Conservation (phyloP, 2,113 vertebrate species). For the Benitochromis conjunctus region DNA sequence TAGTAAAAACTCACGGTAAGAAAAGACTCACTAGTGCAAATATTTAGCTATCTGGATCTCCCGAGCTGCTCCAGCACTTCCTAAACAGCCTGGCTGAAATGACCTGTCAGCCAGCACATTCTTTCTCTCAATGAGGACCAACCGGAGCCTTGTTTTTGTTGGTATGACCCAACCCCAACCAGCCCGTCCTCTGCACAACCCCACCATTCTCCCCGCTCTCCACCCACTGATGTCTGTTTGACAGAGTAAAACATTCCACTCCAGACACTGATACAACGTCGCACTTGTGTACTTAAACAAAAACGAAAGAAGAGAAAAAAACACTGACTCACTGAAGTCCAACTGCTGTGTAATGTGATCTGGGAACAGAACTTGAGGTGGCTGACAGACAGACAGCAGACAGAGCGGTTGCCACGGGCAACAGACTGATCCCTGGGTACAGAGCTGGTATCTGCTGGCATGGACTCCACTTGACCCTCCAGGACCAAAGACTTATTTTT, state of each 20-base stretch:
- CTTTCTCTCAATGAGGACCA: slow-evolving; percentile 39
- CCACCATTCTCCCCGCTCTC: not conserved
- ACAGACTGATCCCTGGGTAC: slow-evolving; percentile 31
- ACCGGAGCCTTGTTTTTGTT: slow-evolving; percentile 64
- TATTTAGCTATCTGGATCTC: slow-evolving; percentile 59
- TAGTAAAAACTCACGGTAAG: not conserved
- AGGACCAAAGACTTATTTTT: slow-evolving; percentile 61
- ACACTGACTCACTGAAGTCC: not conserved
- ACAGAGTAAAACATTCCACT: slow-evolving; percentile 16
- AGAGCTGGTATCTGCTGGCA: slow-evolving; percentile 53
- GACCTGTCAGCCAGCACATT: slow-evolving; percentile 68
- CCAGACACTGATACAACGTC: slow-evolving; percentile 33
- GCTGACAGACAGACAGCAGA: slow-evolving; percentile 51
- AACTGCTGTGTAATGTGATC: slow-evolving; percentile 1
- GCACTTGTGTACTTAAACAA: not conserved
- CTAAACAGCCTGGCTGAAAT: slow-evolving; percentile 59
- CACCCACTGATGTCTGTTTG: slow-evolving; percentile 29
- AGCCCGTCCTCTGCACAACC: slow-evolving; percentile 2
- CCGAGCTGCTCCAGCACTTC: slow-evolving; percentile 49
- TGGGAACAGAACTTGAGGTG: slow-evolving; percentile 4
- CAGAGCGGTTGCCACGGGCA: slow-evolving; percentile 16
- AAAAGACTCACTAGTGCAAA: slow-evolving; percentile 39
- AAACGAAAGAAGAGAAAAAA: not conserved
- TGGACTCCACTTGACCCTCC: slow-evolving; percentile 67
- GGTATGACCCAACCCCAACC: slow-evolving; percentile 45